A percentile compares a stretch with the other conserved stretches of the same genome.
These are phyloP conservation scores for Megamerina dolium DNA, from an alignment of 2,888 invertebrate species.

Conservation along the genomic window DNA sequence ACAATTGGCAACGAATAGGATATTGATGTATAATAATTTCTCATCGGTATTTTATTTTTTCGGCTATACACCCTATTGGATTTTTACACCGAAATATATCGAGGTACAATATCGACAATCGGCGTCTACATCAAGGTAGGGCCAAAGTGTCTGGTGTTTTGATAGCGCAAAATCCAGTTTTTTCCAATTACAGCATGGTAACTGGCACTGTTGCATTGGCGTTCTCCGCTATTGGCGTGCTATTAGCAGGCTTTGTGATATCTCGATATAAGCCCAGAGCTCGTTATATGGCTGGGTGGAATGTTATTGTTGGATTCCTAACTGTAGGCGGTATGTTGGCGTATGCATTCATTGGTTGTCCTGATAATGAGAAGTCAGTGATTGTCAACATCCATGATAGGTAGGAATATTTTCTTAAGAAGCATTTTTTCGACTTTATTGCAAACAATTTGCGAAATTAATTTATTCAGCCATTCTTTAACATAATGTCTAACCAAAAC, in stretches of 20 bases:
- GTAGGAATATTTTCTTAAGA: slow-evolving; percentile 18
- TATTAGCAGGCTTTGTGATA: slow-evolving; percentile 59
- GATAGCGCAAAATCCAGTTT: neutral
- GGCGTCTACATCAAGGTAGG: slow-evolving; percentile 57
- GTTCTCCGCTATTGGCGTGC: slow-evolving; percentile 62
- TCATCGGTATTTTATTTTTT: slow-evolving; percentile 65
- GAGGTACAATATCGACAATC: slow-evolving; percentile 73
- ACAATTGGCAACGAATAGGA: slow-evolving; percentile 58
- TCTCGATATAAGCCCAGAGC: slow-evolving; percentile 61
- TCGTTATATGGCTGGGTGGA: slow-evolving; percentile 60
- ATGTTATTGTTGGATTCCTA: slow-evolving; percentile 57
- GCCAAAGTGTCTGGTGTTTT: too few relatives aligned
- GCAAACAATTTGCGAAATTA: slow-evolving; percentile 45
- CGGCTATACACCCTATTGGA: slow-evolving; percentile 69
- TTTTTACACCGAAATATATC: slow-evolving; percentile 75
- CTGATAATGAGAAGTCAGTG: slow-evolving; percentile 53
- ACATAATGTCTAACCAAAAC: too few relatives aligned
- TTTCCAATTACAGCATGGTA: slow-evolving; percentile 58
- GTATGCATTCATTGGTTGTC: slow-evolving; percentile 61
- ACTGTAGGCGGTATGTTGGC: slow-evolving; percentile 59
- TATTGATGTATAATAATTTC: slow-evolving; percentile 63
- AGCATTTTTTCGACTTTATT: neutral
- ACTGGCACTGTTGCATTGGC: slow-evolving; percentile 63
- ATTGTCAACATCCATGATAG: slow-evolving; percentile 31
- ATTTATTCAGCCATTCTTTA: too few relatives aligned